Evolutionary conservation across 2,888 invertebrate genomes (phyloP).

Genomic region (Conchocele bisecta): DNA sequence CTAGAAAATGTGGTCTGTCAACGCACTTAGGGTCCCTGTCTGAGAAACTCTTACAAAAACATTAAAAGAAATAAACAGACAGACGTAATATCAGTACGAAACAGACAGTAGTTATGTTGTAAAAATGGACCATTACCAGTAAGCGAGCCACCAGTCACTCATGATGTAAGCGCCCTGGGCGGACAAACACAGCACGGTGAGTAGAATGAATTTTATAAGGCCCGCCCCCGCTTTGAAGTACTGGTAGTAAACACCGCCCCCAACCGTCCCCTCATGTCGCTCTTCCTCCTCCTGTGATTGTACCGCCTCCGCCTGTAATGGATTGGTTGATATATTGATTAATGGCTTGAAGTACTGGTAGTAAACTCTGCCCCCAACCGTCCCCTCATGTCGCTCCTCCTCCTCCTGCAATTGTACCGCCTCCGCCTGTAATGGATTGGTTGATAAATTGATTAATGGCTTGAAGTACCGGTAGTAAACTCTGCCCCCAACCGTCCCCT

Average conservation of each 20-base stretch:
- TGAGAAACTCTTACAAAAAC: no score
- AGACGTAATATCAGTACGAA: no score
- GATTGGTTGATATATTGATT: not conserved
- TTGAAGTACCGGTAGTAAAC: constrained; percentile 89
- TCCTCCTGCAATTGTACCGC: constrained; percentile 74
- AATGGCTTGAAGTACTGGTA: constrained; percentile 87
- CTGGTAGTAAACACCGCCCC: constrained; percentile 86
- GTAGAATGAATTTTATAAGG: constrained; percentile 84
- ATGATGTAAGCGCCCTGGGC: constrained; percentile 89
- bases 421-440: no score
- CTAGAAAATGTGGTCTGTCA: no score
- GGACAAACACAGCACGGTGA: constrained; percentile 85
- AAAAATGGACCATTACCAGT: no score
- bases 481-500: constrained; percentile 86
- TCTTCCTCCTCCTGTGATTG: constrained; percentile 77
- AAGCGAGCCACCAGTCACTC: constrained; percentile 90
- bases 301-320: constrained; percentile 69
- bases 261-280: constrained; percentile 84
- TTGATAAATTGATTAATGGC: no score
- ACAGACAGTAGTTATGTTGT: no score
- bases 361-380: constrained; percentile 86
- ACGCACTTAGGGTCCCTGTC: no score
- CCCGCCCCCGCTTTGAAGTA: constrained; percentile 89
- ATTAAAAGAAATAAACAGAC: no score
- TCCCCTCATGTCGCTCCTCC: constrained; percentile 84